A percentile compares a stretch with the other conserved stretches of the same genome.
phyloP scores from a whole-genome alignment of 2,888 invertebrate species.

The Epiblema foenella region DNA sequence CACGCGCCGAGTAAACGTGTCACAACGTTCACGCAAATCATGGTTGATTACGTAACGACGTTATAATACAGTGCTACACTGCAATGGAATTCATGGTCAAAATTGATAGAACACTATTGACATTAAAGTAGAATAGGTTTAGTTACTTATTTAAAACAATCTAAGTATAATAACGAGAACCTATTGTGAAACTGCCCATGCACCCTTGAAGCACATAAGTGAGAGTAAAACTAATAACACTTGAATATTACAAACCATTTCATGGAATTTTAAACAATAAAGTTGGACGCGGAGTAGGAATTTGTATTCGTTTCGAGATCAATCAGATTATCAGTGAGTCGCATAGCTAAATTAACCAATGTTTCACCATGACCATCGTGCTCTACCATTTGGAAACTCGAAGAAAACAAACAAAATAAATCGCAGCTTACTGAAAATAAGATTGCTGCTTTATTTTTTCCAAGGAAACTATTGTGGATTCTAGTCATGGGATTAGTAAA shows the following conservation, averaged over 20 bases:
- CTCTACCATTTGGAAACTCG: neutral
- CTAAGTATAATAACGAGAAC: neutral
- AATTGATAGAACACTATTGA: too few relatives aligned
- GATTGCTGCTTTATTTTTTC: too few relatives aligned
- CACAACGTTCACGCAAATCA: too few relatives aligned
- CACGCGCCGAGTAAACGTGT: too few relatives aligned
- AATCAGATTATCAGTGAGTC: neutral
- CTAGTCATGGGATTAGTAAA: too few relatives aligned
- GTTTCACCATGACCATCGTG: neutral
- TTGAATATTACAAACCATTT: neutral
- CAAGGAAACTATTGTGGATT: too few relatives aligned
- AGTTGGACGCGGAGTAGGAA: neutral
- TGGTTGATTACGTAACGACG: too few relatives aligned
- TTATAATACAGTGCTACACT: too few relatives aligned
- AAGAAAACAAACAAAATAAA: neutral
- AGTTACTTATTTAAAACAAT: too few relatives aligned
- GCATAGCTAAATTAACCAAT: neutral
- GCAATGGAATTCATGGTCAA: too few relatives aligned
- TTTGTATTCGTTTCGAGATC: neutral
- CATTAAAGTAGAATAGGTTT: too few relatives aligned
- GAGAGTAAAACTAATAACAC: neutral
- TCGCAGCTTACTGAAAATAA: too few relatives aligned
- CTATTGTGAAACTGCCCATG: neutral
- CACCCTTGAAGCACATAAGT: neutral
- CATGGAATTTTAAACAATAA: neutral